Conservation (phyloP, 2,113 vertebrate species). For the Chrysochloris asiatica region DNA sequence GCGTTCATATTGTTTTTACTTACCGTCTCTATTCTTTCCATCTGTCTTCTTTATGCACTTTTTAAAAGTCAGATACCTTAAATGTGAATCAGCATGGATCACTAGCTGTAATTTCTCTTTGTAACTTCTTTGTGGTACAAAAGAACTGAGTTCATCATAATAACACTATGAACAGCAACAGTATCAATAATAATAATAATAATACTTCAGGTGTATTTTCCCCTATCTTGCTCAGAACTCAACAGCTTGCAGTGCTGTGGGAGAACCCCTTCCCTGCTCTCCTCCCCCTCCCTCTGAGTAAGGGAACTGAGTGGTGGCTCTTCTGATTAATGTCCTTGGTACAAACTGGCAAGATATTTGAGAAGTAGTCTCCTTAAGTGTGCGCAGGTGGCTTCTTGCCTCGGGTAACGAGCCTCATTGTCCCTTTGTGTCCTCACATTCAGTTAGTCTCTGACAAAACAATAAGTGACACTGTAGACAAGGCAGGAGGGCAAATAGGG, state of each 20-base stretch:
- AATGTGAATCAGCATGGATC: neutral
- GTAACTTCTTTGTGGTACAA: neutral
- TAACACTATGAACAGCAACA: neutral
- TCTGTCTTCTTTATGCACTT: neutral
- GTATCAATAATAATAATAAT: neutral
- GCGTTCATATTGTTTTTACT: neutral
- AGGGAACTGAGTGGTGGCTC: neutral
- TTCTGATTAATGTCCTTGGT: constrained; percentile 14
- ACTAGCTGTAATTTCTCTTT: too few relatives aligned
- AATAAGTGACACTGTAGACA: constrained; percentile 54
- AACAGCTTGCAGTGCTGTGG: neutral
- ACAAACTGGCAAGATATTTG: constrained; percentile 57
- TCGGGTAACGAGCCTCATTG: constrained; percentile 62
- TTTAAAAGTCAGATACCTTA: neutral
- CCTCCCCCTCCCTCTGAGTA: neutral
- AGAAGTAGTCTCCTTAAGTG: constrained; percentile 61
- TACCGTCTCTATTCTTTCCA: neutral
- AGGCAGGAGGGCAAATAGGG: constrained; percentile 50
- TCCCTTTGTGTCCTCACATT: constrained; percentile 68
- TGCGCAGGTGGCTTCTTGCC: constrained; percentile 73
- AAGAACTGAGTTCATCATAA: neutral
- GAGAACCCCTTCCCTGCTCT: neutral
- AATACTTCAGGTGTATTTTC: neutral
- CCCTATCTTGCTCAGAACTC: neutral
- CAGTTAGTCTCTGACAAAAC: constrained; percentile 51